A percentile compares a stretch with the other conserved stretches of the same genome.
phyloP scores from a whole-genome alignment of 2,888 invertebrate genomes.

The Caenorhabditis drosophilae region DNA sequence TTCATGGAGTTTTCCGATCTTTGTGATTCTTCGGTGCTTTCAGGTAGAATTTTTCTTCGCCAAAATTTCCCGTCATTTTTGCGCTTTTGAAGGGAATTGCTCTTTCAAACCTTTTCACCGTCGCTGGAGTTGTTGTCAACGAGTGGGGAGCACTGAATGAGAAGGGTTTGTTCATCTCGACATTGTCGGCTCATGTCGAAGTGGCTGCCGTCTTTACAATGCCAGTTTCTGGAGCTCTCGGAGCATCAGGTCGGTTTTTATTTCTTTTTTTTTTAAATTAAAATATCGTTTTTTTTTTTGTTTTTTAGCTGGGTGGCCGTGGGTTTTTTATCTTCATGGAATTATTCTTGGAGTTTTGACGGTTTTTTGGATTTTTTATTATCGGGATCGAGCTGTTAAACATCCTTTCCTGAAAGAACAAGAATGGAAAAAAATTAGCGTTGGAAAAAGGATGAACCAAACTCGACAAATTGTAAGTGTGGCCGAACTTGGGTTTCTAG shows the following conservation, averaged over 20 bases:
- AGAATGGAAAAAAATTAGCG: constrained; percentile 40
- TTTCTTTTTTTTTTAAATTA: not conserved
- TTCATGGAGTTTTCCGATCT: constrained; percentile 38
- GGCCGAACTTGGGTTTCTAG: not conserved
- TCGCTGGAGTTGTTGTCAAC: constrained; percentile 51
- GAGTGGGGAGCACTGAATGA: constrained; percentile 52
- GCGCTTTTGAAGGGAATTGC: too few relatives aligned
- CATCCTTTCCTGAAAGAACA: constrained; percentile 43
- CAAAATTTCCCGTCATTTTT: too few relatives aligned
- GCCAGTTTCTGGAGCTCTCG: constrained; percentile 54
- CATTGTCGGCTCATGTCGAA: constrained; percentile 55
- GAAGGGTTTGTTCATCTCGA: constrained; percentile 54
- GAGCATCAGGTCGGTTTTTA: constrained; percentile 21
- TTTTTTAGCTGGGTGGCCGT: constrained; percentile 55
- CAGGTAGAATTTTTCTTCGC: too few relatives aligned
- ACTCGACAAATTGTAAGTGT: not conserved
- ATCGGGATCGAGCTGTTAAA: constrained; percentile 45
- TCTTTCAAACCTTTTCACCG: constrained; percentile 54
- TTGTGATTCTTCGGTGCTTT: constrained; percentile 39
- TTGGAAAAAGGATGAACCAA: constrained; percentile 21
- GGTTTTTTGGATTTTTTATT: constrained; percentile 44
- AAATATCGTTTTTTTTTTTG: not conserved
- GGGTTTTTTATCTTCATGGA: constrained; percentile 55
- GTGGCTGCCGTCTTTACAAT: constrained; percentile 55
- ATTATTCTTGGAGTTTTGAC: constrained; percentile 40